Base-by-base conservation (phyloP, 2,113 vertebrate genomes). In the Dasyurus viverrinus region DNA sequence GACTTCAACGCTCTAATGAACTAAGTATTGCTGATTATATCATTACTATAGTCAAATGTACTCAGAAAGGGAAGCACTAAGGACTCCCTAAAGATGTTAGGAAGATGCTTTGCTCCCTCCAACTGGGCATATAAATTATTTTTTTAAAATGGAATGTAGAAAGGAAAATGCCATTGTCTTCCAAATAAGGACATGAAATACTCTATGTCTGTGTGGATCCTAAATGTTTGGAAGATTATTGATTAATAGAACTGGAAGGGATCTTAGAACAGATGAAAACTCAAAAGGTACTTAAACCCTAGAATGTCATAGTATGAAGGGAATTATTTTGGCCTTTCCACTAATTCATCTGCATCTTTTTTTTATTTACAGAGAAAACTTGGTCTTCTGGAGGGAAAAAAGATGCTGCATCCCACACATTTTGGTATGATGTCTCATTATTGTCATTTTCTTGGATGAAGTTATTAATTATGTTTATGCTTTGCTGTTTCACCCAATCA, bases 1-100 rank as follows among this genome's bases (percentile, higher is more conserved):
- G 93, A 92, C n/a, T 92, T 93, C 52, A 55, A 48, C 26, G 89
- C 48, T 48, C 47, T 92, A 95, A 92, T 68, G 3, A 2, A 36
- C 30, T 36, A 36, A 68, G 60, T 68, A 68, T 68, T 68, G 30
- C 36, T 68, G 60, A 30, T 53, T 54, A 16, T 95, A 89, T 95
- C 54, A 91, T 89, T 90, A 68, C 26, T 26, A 36, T 36, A 92
- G 55, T 24, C 91, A 68, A 89, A 48, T 93, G 89, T 24, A 27
- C 54, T 47, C 7, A 50, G 91, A 60, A 26, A 93, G 54, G 14
- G 42, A 42, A 8, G 48, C 47, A 16, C 84, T 90, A 53, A 60
- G 10, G 10, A 2, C 26, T 30, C 30, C 10, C 30, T n/a, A n/a
- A 76, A 76, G 4, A 76, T n/a, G n/a, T 19, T 76, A 2, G 4